Evolutionary conservation across 2,797 vertebrate species (phyloP), one percentile per base, ranked within the genome.

Genomic region (Petrocephalus schoutedeni): DNA sequence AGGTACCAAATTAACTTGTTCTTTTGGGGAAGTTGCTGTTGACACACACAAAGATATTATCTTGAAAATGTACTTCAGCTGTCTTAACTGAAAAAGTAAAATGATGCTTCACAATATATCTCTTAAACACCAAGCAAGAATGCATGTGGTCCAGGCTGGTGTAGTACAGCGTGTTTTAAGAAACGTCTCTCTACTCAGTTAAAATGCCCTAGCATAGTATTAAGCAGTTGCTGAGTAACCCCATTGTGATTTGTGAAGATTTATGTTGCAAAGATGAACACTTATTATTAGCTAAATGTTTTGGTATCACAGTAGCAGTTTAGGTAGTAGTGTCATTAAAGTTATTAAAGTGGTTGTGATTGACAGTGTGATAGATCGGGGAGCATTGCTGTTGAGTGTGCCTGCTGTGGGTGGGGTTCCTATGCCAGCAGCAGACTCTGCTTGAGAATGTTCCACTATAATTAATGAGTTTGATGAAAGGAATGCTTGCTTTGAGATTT

Each of bases 1-100:
- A 94, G 94, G 94, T 95, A 91, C 92, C 28, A 3, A 64, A 61
- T 59, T 51, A 23, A 16, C 28, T 59, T 45, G 28, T 71, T 16
- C 16, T n/a, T 8, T 36, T 49, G n/a, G 36, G 0, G 8, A 28
- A 12, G 32, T 28, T 58, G 49, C 14, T 67, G 16, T 83, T 82
- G 21, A 61, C n/a, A 82, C 36, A 57, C 16, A 16, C 10, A 19
- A 23, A 28, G 0, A 41, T 77, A 54, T 59, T 82, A 28, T 14
- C 58, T 41, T 14, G 7, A 45, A 19, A 45, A 77, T n/a, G 36
- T 19, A 67, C 64, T 67, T 67, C 4, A 67, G 64, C 10, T 67
- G 23, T 32, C 64, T 32, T 67, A 67, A 28, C 64, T 67, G 64
- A 67, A 67, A 67, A 32, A 67, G 64, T 67, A 67, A 19, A 45